phyloP scores from a whole-genome alignment of 2,113 vertebrate genomes.

The Myotis lucifugus region DNA sequence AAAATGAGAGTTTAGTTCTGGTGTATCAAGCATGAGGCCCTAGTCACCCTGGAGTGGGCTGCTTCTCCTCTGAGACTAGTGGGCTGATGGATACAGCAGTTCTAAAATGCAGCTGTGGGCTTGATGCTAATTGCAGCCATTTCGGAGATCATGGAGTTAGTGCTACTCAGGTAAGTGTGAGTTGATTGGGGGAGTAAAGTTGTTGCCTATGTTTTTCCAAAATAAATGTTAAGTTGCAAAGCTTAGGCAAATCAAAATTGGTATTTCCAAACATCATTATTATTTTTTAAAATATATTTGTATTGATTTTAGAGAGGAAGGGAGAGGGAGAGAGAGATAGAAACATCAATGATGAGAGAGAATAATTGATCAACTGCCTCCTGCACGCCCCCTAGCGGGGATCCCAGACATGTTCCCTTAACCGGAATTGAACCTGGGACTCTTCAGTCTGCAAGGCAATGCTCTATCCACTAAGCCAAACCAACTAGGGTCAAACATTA shows the following conservation, averaged over 20 bases:
- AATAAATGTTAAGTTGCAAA: not conserved
- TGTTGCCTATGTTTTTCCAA: not conserved
- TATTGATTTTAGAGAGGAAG: no score
- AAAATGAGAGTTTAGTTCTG: constrained; percentile 7
- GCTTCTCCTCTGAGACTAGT: not conserved
- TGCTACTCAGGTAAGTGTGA: not conserved
- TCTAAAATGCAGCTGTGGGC: not conserved
- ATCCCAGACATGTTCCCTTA: no score
- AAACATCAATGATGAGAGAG: no score
- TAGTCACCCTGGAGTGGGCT: not conserved
- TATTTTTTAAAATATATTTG: not conserved
- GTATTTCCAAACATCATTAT: not conserved
- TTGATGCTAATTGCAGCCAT: not conserved
- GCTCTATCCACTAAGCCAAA: no score
- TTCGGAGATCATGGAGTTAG: not conserved
- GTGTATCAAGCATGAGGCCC: not conserved
- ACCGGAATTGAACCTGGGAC: no score
- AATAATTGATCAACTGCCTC: no score
- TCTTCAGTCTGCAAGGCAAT: no score
- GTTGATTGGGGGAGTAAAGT: not conserved
- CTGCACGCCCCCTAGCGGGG: no score
- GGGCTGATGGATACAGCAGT: not conserved
- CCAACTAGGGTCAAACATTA: not conserved
- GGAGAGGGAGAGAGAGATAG: no score
- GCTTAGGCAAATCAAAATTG: not conserved